Percentiles rank a stretch among this genome's conserved stretches.
Conservation (phyloP, 2,888 invertebrate species). For the Romanomermis culicivorax region DNA sequence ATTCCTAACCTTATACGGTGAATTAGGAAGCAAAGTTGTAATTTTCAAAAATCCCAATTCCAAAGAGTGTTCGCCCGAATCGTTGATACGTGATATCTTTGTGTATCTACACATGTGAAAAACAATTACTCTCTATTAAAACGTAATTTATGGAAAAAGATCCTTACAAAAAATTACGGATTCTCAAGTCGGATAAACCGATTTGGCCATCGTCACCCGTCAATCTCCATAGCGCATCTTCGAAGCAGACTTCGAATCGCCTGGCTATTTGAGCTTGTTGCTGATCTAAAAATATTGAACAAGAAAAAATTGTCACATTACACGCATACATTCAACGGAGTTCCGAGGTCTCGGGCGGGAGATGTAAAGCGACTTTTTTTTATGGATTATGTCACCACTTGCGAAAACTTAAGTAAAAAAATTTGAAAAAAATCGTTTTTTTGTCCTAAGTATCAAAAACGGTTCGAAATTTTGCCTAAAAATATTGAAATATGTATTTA, state of each 20-base stretch:
- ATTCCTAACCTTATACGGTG: constrained; percentile 48
- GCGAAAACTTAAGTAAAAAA: no score
- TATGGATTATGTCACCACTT: no score
- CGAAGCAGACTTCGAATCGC: constrained; percentile 85
- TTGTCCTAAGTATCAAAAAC: no score
- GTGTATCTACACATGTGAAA: constrained; percentile 46
- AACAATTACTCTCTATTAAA: not conserved
- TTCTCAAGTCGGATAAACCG: constrained; percentile 79
- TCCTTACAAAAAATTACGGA: constrained; percentile 72
- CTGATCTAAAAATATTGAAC: not conserved
- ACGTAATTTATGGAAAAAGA: constrained; percentile 2
- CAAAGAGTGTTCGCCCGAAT: constrained; percentile 84
- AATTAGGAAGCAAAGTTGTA: constrained; percentile 78
- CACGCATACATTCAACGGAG: not conserved
- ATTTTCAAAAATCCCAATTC: constrained; percentile 87
- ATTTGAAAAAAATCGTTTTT: no score
- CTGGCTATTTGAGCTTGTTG: constrained; percentile 17
- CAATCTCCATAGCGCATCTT: constrained; percentile 87
- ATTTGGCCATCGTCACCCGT: constrained; percentile 94
- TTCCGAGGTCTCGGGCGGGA: no score
- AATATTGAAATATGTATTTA: no score
- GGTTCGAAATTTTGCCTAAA: no score
- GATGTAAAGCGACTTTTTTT: no score
- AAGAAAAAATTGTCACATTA: not conserved
- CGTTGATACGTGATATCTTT: constrained; percentile 81